These are phyloP conservation scores for Okamejei kenojei DNA, from an alignment of 2,797 vertebrate genomes.

Conservation along the genomic window DNA sequence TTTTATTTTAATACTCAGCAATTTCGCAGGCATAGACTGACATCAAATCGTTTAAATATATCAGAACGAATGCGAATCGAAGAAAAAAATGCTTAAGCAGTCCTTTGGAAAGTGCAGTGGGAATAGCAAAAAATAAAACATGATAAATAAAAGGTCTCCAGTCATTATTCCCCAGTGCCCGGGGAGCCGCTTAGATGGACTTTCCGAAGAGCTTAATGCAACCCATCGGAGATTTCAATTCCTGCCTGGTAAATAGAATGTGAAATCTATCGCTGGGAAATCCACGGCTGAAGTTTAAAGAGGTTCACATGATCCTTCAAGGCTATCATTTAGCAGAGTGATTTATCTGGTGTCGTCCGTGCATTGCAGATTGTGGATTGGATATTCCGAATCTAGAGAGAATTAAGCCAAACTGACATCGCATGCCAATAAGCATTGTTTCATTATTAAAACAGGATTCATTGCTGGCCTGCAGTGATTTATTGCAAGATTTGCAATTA, in stretches of 20 bases:
- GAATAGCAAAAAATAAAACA: slow-evolving; percentile 39
- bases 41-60: slow-evolving; percentile 35
- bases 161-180: slow-evolving; percentile 31
- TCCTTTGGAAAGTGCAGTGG: slow-evolving; percentile 34
- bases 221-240: slow-evolving; percentile 36
- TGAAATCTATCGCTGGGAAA: slow-evolving; percentile 40
- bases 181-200: slow-evolving; percentile 24
- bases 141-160: slow-evolving; percentile 37
- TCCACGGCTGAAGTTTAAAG: slow-evolving; percentile 40
- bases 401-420: slow-evolving; percentile 78
- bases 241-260: slow-evolving; percentile 36
- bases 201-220: slow-evolving; percentile 29
- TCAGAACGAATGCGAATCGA: slow-evolving; percentile 30
- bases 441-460: slow-evolving; percentile 76
- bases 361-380: slow-evolving; percentile 71
- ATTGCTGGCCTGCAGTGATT: slow-evolving; percentile 78
- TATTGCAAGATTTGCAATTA: slow-evolving; percentile 89
- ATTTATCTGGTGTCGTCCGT: slow-evolving; percentile 52
- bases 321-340: slow-evolving; percentile 44
- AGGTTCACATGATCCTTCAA: slow-evolving; percentile 39
- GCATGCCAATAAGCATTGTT: slow-evolving; percentile 83
- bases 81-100: slow-evolving; percentile 34
- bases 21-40: background rate
- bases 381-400: slow-evolving; percentile 72
- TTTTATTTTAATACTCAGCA: slow-evolving; percentile 22